These are phyloP conservation scores for Thecocarcelia acutangulata DNA, from an alignment of 2,888 invertebrate species.

Conservation along the genomic window DNA sequence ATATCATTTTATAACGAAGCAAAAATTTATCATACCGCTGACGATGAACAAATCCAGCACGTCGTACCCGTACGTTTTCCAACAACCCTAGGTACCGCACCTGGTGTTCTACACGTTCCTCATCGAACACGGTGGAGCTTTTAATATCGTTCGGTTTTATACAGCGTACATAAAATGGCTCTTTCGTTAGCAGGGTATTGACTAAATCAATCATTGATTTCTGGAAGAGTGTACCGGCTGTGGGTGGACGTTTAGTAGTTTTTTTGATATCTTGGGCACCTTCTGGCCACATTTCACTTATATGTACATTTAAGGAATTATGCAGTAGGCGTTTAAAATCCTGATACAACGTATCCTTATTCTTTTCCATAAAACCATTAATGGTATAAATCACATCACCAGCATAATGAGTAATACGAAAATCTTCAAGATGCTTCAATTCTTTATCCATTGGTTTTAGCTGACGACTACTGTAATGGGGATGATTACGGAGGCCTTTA, in stretches of 20 bases:
- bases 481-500: slow-evolving; percentile 90
- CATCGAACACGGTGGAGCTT: slow-evolving; percentile 92
- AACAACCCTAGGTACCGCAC: slow-evolving; percentile 92
- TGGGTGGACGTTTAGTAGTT: slow-evolving; percentile 96
- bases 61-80: slow-evolving; percentile 96
- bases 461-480: slow-evolving; percentile 94
- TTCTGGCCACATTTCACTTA: slow-evolving; percentile 97
- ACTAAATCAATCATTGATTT: slow-evolving; percentile 96
- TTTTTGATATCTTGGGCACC: slow-evolving; percentile 94
- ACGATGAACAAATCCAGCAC: slow-evolving; percentile 98
- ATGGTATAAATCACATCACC: slow-evolving; percentile 97
- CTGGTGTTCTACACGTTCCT: slow-evolving; percentile 84
- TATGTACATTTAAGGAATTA: slow-evolving; percentile 89
- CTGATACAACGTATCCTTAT: slow-evolving; percentile 97
- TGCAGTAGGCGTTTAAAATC: slow-evolving; percentile 96
- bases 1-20: slow-evolving; percentile 97
- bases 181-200: slow-evolving; percentile 93
- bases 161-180: slow-evolving; percentile 98
- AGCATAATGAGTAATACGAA: slow-evolving; percentile 95
- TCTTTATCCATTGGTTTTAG: slow-evolving; percentile 91
- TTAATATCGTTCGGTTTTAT: slow-evolving; percentile 98
- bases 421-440: slow-evolving; percentile 89
- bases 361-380: slow-evolving; percentile 97
- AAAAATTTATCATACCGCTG: slow-evolving; percentile 96
- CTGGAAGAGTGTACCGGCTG: slow-evolving; percentile 96